Evolutionary conservation across 1,140 invertebrate genomes (phyloP), one percentile per base, ranked within the genome.

Genomic region (Trissolcus basalis): DNA sequence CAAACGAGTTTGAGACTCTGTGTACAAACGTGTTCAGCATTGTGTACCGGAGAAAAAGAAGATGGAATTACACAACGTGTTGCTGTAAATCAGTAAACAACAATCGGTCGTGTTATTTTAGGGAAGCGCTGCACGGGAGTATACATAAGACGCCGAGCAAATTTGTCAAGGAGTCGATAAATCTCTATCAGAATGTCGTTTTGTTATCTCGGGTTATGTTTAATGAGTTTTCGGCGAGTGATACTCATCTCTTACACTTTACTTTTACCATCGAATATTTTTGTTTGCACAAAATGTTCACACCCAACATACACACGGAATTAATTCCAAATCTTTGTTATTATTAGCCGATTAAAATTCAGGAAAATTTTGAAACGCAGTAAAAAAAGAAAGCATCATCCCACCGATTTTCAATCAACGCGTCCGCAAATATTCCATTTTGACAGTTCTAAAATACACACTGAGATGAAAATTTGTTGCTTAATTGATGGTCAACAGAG

Each of bases 171-270:
- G 68, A 32, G 48, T 63, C 68, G 68, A 71, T 71, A 63, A 71
- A 71, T 71, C 68, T 71, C 68, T 63, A 63, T 71, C 58, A 71
- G 63, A 71, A 58, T 47, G 68, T 71, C 68, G 41, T 71, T 71
- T 63, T 53, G 47, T 63, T 70, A 70, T 61, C 68, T 56, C 13
- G 12, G 12, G 45, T 61, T 63, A 45, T 63, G 12, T 63, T 45
- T 63, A 71, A 71, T 71, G 51, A 71, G 10, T 63, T 61, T 56
- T 45, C 4, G 3, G 19, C 19, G 19, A 27, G 2, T 27, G 19
- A 27, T 27, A 27, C 19, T 3, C 19, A 27, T 27, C 19, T 27
- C 19, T 27, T 6, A 27, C 19, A 27, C 6, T 27, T 1, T 27
- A 27, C 19, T 27, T 27, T 6, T 27, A n/a, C n/a, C n/a, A n/a